These are phyloP conservation scores for Pseudomugil tenellus DNA, from an alignment of 2,797 vertebrate genomes.

Conservation along the genomic window DNA sequence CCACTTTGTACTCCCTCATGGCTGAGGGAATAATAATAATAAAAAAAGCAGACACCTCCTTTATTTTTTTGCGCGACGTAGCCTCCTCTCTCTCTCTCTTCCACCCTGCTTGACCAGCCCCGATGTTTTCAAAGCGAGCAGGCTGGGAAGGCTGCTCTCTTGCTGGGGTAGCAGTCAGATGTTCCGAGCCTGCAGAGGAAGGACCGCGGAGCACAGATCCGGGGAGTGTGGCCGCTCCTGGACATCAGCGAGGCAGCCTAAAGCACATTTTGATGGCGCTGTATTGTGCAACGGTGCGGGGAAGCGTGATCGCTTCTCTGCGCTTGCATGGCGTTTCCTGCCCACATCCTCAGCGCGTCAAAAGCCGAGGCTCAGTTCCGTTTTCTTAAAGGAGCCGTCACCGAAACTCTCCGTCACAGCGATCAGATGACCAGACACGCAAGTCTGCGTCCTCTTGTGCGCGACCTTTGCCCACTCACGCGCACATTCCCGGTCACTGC, in stretches of 20 bases:
- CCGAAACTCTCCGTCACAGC: slow-evolving; percentile 2
- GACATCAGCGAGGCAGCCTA: slow-evolving; percentile 55
- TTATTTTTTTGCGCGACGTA: slow-evolving; percentile 63
- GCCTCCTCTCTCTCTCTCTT: slow-evolving; percentile 57
- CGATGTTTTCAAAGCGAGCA: slow-evolving; percentile 72
- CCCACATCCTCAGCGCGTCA: slow-evolving; percentile 82
- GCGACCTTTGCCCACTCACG: slow-evolving; percentile 21
- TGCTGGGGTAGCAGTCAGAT: slow-evolving; percentile 45
- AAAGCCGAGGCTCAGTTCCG: slow-evolving; percentile 66
- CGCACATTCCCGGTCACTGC: slow-evolving; percentile 3
- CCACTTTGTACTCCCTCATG: slow-evolving; percentile 96
- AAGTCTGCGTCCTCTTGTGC: slow-evolving; percentile 8
- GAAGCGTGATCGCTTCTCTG: slow-evolving; percentile 75
- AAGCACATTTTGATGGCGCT: slow-evolving; percentile 61
- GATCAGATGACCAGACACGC: slow-evolving; percentile 18
- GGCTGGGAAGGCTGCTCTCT: slow-evolving; percentile 55
- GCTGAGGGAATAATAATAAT: slow-evolving; percentile 24
- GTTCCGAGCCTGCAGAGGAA: slow-evolving; percentile 29
- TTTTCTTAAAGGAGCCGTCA: slow-evolving; percentile 81
- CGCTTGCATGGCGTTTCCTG: slow-evolving; percentile 79
- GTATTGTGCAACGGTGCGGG: slow-evolving; percentile 65
- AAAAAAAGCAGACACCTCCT: slow-evolving; percentile 65
- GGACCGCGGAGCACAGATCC: slow-evolving; percentile 43
- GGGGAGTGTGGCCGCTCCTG: slow-evolving; percentile 42
- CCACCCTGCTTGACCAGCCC: slow-evolving; percentile 71